phyloP scores from a whole-genome alignment of 2,113 vertebrate species.

The Ancistrus triradiatus region DNA sequence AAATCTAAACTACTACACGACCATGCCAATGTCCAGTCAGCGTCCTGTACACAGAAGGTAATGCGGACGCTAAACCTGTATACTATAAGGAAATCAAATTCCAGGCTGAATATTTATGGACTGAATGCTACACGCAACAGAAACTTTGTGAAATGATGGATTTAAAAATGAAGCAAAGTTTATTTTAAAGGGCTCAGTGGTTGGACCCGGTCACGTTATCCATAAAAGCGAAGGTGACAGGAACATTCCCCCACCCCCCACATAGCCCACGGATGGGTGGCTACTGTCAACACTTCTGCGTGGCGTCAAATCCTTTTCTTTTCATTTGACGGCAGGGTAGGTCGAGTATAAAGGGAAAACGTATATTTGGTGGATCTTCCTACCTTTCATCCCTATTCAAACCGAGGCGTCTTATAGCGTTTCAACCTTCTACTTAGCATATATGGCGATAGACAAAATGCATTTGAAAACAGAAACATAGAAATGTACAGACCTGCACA shows the following conservation, averaged over 20 bases:
- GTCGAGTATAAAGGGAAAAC: no score
- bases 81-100: no score
- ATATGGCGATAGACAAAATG: neutral
- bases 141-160: no score
- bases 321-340: neutral
- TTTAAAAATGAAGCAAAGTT: no score
- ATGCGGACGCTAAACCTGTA: no score
- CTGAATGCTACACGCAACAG: no score
- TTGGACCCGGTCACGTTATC: no score
- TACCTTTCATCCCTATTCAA: neutral
- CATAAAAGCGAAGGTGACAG: constrained; percentile 5
- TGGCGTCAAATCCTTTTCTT: neutral
- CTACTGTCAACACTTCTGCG: neutral
- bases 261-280: neutral
- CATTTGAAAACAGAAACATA: neutral
- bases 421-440: neutral
- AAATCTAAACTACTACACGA: no score
- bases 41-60: no score
- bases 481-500: constrained; percentile 33
- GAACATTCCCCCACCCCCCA: neutral
- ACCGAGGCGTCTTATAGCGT: neutral
- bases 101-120: no score
- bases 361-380: neutral
- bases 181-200: no score
- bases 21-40: no score